Conservation (phyloP, 2,888 invertebrate genomes). For the Platycnemis pennipes region DNA sequence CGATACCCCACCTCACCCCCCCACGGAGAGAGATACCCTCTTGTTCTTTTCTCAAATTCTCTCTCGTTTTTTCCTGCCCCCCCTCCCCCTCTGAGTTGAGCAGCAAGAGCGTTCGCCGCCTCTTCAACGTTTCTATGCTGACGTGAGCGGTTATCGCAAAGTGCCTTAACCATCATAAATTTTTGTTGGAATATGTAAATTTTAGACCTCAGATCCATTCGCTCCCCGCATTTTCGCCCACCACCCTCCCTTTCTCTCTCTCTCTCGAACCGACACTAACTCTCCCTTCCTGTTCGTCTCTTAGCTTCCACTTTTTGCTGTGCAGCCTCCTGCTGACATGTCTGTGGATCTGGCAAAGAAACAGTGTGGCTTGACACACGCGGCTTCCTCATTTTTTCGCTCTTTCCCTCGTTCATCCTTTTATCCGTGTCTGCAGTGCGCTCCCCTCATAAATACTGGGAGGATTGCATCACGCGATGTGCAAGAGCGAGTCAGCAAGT, state of each 20-base stretch:
- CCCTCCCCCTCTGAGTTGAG: neutral
- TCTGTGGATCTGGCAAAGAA: neutral
- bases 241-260: neutral
- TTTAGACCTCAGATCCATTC: slow-evolving; percentile 47
- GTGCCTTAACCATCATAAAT: slow-evolving; percentile 69
- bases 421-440: neutral
- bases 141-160: slow-evolving; percentile 51
- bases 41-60: slow-evolving; percentile 27
- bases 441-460: neutral
- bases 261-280: neutral
- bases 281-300: neutral
- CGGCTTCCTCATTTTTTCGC: neutral
- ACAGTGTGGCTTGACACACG: neutral
- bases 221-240: neutral
- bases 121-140: slow-evolving; percentile 58
- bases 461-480: neutral
- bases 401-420: neutral
- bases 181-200: slow-evolving; percentile 69
- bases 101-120: slow-evolving; percentile 12
- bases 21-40: neutral
- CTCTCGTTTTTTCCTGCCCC: slow-evolving; percentile 14
- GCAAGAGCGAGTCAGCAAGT: neutral
- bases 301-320: neutral
- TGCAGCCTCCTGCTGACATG: neutral
- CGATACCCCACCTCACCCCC: neutral